Evolutionary conservation across 2,113 vertebrate species (phyloP).

Genomic region (Siniperca chuatsi): DNA sequence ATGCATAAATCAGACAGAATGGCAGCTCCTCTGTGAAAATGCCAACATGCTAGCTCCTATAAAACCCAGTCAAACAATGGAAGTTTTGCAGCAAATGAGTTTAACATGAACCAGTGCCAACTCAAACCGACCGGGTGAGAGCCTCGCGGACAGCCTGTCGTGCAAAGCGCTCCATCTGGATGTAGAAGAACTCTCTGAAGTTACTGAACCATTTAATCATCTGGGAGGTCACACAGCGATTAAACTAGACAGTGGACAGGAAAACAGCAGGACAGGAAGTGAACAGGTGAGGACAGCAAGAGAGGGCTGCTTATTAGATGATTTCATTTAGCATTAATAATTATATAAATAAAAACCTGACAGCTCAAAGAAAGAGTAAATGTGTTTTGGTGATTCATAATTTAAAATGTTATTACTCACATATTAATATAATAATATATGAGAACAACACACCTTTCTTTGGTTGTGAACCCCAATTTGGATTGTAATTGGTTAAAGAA

Average conservation of each 20-base stretch:
- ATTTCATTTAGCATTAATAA: neutral
- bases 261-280: conserved; percentile 37
- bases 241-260: conserved; percentile 79
- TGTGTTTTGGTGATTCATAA: neutral
- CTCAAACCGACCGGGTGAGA: conserved; percentile 72
- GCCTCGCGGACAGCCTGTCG: conserved; percentile 86
- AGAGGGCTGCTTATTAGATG: neutral
- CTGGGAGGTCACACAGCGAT: conserved; percentile 88
- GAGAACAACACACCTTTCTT: neutral
- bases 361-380: neutral
- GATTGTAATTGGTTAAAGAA: neutral
- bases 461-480: neutral
- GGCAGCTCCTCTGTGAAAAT: neutral
- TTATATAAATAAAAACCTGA: neutral
- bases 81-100: conserved; percentile 25
- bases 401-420: neutral
- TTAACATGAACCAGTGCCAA: conserved; percentile 37
- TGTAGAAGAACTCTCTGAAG: conserved; percentile 90
- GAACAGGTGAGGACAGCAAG: conserved; percentile 23
- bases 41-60: neutral
- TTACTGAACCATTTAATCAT: conserved; percentile 91
- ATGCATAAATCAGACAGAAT: neutral
- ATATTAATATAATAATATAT: neutral
- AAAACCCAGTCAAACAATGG: conserved; percentile 7
- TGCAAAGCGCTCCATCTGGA: conserved; percentile 89